Evolutionary conservation across 2,888 invertebrate genomes (phyloP).

Genomic region (Trissonchulus sp.): DNA sequence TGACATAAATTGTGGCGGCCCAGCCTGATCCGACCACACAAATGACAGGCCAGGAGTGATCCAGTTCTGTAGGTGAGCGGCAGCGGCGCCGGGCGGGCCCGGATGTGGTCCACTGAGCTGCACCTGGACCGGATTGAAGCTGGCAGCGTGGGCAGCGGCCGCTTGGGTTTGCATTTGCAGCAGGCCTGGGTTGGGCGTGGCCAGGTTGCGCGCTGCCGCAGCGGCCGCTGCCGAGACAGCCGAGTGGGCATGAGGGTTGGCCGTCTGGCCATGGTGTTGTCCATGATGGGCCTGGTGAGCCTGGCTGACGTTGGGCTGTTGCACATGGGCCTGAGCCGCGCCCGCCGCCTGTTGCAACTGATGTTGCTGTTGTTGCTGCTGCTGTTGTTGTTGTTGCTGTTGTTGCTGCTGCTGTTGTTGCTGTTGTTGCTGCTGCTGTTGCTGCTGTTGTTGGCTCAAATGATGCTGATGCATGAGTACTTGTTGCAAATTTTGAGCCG

Average conservation of each 20-base stretch:
- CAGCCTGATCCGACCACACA: constrained; percentile 25
- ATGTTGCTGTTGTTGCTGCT: not conserved
- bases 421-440: not conserved
- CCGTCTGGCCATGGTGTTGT: not conserved
- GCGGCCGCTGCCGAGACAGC: too few species aligned
- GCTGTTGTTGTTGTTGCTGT: constrained; percentile 4
- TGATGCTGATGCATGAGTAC: constrained; percentile 2
- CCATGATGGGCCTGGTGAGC: not conserved
- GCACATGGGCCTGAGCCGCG: not conserved
- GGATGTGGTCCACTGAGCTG: not conserved
- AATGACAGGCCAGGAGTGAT: constrained; percentile 21
- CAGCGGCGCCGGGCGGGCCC: not conserved
- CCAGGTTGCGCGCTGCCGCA: constrained; percentile 12
- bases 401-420: constrained; percentile 7
- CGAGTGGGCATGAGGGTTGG: too few species aligned
- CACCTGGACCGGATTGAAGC: constrained; percentile 19
- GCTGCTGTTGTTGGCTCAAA: constrained; percentile 3
- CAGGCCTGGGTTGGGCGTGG: constrained; percentile 17
- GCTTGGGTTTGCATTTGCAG: not conserved
- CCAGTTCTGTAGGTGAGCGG: constrained; percentile 11
- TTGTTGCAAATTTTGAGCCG: not conserved
- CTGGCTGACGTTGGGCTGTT: not conserved
- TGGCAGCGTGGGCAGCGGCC: not conserved
- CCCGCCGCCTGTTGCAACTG: not conserved
- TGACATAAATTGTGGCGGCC: constrained; percentile 15